Base-by-base conservation (phyloP, 2,113 vertebrate species). In the Albula goreensis region DNA sequence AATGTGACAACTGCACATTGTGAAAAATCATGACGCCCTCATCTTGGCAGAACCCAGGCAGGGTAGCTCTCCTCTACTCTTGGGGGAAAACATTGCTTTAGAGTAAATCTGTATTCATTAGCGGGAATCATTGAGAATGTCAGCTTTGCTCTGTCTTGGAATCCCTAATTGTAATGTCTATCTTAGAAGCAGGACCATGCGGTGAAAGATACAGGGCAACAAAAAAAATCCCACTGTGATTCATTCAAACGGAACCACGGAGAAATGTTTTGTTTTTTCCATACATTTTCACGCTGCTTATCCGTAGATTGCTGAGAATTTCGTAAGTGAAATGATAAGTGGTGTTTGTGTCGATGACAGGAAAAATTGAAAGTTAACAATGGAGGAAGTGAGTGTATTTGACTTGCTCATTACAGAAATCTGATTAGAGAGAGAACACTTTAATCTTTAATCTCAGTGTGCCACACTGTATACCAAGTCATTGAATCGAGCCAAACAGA, bases 1-100 rank as follows among this genome's bases (percentile, higher is more conserved):
- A 70, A 93, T 89, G 81, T 88, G 84, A 87, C 89, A 88, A 93
- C 86, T 84, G 77, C 70, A 81, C 77, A 83, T 81, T 63, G 56
- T 22, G 57, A 81, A 84, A 83, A 84, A 80, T 87, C 83, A 74
- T 48, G 80, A 84, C n/a, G 17, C 70, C 49, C 60, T 78, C 17
- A 66, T 8, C 83, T 84, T 81, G 80, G 19, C 22, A 25, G 52
- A 53, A 53, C 80, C 80, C 12, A 53, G 19, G 51, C 80, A n/a
- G 80, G 80, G 53, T 81, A 81, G 80, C 15, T 9, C 49, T 81
- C 51, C 50, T 52, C 22, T n/a, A 17, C 80, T 52, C 80, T 81
- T 50, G 19, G 49, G 31, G 50, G 19, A 10, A 15, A 82, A 77
- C 83, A 83, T 9, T 25, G 49, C 53, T 41, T 82, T 52, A n/a